These are phyloP conservation scores for Pangasianodon hypophthalmus DNA, from an alignment of 2,113 vertebrate species.

Conservation along the genomic window DNA sequence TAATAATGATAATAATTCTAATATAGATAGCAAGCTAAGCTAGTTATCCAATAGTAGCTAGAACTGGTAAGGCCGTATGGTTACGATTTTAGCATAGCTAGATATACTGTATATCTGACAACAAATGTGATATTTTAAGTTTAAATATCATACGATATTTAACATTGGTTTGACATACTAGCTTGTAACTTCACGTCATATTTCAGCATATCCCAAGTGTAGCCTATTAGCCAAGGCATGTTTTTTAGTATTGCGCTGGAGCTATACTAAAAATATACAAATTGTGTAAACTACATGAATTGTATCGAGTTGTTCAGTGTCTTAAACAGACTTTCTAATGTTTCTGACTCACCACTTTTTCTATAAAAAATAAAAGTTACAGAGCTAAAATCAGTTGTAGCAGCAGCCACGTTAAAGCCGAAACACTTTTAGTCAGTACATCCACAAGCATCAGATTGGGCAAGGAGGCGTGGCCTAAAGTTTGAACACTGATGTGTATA, in stretches of 20 bases:
- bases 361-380: background rate
- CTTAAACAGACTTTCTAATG: background rate
- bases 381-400: background rate
- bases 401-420: background rate
- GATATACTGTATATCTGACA: background rate
- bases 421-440: background rate
- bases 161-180: too few relatives aligned
- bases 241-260: background rate
- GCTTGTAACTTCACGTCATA: too few relatives aligned
- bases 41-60: background rate
- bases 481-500: background rate
- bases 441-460: background rate
- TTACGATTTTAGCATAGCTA: background rate
- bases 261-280: background rate
- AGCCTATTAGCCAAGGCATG: too few relatives aligned
- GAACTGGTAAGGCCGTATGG: background rate
- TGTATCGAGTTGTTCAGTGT: background rate
- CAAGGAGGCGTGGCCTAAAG: background rate
- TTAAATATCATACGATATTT: too few relatives aligned
- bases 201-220: too few relatives aligned
- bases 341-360: background rate
- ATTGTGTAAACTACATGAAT: too few relatives aligned
- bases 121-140: background rate
- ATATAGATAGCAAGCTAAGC: background rate
- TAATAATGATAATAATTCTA: background rate